Evolutionary conservation across 2,888 invertebrate species (phyloP), one percentile per base, ranked within the genome.

Genomic region (Dusona sp.): DNA sequence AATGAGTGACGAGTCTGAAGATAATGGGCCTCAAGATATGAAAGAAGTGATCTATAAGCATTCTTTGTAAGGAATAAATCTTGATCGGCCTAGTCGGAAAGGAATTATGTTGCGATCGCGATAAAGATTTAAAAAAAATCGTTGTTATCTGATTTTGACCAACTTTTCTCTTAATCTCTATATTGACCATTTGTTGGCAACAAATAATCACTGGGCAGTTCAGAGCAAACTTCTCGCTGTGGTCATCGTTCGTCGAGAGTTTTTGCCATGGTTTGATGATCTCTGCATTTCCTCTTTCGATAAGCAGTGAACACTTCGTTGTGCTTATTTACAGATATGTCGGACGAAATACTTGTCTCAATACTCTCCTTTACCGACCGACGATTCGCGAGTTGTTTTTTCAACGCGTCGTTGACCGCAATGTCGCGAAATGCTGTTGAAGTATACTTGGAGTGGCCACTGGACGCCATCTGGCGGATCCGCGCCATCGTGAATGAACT

Each of bases 381-480:
- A 33, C 11, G 73, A 38, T 74, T 79, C 54, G n/a, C 29, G 4
- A 51, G 72, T 38, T 36, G 79, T 81, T 73, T 70, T 73, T 19
- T 9, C n/a, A 48, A 68, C 54, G 25, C 38, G 25, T 61, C 79
- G 77, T 57, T 16, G 54, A 54, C 16, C 25, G 64, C 51, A 33
- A 33, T 13, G 22, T 45, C 6, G 45, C 11, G n/a, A 19, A n/a
- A 22, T 11, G 57, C 19, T 9, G 19, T 29, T 45, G 1, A 36
- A 36, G 29, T 25, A 16, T 1, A 22, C 42, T 19, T 11, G 61
- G 54, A 68, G 54, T 42, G 54, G 54, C 6, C 29, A 45, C 2
- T 45, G 3, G 9, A 45, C 74, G 75, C 81, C 74, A 75, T 82
- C 81, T 82, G 19, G 67, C 57, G 81, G 75, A 13, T 3, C 51